phyloP scores from a whole-genome alignment of 2,888 invertebrate species.

The Orthosia gracilis region DNA sequence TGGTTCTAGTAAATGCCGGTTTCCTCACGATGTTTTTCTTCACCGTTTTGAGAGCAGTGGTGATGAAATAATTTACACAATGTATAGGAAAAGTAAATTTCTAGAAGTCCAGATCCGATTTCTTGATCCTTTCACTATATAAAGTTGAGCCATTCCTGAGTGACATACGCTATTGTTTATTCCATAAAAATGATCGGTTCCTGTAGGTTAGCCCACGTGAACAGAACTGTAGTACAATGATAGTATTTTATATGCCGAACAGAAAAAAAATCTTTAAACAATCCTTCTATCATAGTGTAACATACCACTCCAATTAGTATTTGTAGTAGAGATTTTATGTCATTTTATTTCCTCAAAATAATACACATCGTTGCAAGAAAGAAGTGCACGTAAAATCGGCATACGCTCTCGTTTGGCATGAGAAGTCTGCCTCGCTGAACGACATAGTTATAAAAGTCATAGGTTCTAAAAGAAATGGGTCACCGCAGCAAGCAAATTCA shows the following conservation, averaged over 20 bases:
- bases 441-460: conserved; percentile 39
- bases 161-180: background rate
- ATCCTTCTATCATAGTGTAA: background rate
- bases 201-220: background rate
- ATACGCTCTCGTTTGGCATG: conserved; percentile 18
- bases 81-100: too few relatives aligned
- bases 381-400: conserved; percentile 12
- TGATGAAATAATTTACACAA: too few relatives aligned
- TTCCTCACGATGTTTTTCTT: too few relatives aligned
- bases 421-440: conserved; percentile 22
- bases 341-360: conserved; percentile 3
- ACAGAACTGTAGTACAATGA: background rate
- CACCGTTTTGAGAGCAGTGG: too few relatives aligned
- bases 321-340: too few relatives aligned
- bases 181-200: background rate
- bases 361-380: conserved; percentile 6
- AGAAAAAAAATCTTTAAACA: background rate
- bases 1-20: too few relatives aligned
- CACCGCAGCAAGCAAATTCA: conserved; percentile 35
- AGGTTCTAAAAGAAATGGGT: conserved; percentile 42
- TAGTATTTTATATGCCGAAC: background rate
- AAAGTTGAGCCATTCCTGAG: too few relatives aligned
- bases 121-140: too few relatives aligned
- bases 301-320: too few relatives aligned
- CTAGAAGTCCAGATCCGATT: too few relatives aligned